Evolutionary conservation across 2,888 invertebrate species (phyloP), one percentile per base, ranked within the genome.

Genomic region (Eudasyphora cyanicolor): DNA sequence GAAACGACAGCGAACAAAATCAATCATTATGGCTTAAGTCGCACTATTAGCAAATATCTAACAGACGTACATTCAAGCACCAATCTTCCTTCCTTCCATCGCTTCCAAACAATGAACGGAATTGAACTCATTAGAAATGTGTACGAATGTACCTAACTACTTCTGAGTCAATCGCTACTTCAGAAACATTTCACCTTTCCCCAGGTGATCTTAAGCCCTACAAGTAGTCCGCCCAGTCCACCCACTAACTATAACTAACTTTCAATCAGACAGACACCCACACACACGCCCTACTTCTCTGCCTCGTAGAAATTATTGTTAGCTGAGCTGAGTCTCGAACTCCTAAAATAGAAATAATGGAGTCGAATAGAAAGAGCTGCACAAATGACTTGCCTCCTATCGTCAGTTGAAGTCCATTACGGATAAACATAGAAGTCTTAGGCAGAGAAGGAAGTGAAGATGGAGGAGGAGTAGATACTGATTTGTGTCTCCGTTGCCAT

Each of bases 401-500:
- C 6, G 24, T 38, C 38, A 14, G 8, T 21, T 38, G 17, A 17
- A 21, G 64, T 62, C 64, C 64, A 64, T 38, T 24, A 24, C 21
- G 4, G n/a, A n/a, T n/a, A n/a, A n/a, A n/a, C n/a, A n/a, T n/a
- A n/a, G n/a, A n/a, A n/a, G n/a, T n/a, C n/a, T n/a, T n/a, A n/a
- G n/a, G 8, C 17, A 42, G 12, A 2, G 42, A 24, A 42, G 21
- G 24, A 10, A 60, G 27, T 24, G 57, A 27, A 27, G 29, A 32
- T n/a, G 29, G 24, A 2, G 24, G 8, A 21, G 7, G 49, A 49
- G 4, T 6, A 57, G 24, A 24, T 27, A 27, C 38, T 14, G 67
- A 67, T 45, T 75, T 70, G 69, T 76, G 70, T 71, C 24, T 24
- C 64, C 64, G 45, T 67, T 82, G 14, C 57, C 54, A 82, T 71